A percentile compares a stretch with the other conserved stretches of the same genome.
Conservation (phyloP, 2,797 vertebrate genomes). For the Vireo griseus region DNA sequence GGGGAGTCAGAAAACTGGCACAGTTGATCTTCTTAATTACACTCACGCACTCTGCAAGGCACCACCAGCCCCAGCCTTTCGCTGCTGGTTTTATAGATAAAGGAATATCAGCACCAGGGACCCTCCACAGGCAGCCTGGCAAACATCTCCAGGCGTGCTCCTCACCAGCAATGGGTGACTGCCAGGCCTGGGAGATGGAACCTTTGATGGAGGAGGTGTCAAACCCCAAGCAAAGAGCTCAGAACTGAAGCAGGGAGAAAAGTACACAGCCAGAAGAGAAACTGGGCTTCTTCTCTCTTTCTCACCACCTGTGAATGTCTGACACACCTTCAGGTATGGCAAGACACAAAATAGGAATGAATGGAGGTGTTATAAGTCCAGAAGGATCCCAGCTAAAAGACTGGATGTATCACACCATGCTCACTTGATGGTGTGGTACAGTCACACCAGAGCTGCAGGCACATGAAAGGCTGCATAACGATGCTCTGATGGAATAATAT, state of each 20-base stretch:
- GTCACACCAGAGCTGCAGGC: neutral
- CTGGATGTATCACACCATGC: fast-evolving
- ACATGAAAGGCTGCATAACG: neutral
- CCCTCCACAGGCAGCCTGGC: fast-evolving
- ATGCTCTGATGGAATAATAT: neutral
- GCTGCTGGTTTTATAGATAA: neutral
- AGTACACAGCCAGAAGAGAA: neutral
- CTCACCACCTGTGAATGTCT: neutral
- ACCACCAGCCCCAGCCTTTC: neutral
- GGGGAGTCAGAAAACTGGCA: slow-evolving; percentile 38
- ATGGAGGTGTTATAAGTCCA: fast-evolving
- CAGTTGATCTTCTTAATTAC: slow-evolving; percentile 34
- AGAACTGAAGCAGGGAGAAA: neutral
- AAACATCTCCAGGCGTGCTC: neutral
- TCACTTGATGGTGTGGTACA: neutral
- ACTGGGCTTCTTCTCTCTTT: neutral
- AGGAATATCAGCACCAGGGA: neutral
- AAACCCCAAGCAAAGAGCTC: neutral
- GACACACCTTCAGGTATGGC: fast-evolving
- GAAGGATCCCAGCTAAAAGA: neutral
- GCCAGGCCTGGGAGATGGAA: neutral
- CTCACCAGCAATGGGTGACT: neutral
- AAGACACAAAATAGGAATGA: neutral
- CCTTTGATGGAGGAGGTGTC: neutral
- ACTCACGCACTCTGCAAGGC: neutral